phyloP scores from a whole-genome alignment of 2,113 vertebrate genomes.

The Galemys pyrenaicus region DNA sequence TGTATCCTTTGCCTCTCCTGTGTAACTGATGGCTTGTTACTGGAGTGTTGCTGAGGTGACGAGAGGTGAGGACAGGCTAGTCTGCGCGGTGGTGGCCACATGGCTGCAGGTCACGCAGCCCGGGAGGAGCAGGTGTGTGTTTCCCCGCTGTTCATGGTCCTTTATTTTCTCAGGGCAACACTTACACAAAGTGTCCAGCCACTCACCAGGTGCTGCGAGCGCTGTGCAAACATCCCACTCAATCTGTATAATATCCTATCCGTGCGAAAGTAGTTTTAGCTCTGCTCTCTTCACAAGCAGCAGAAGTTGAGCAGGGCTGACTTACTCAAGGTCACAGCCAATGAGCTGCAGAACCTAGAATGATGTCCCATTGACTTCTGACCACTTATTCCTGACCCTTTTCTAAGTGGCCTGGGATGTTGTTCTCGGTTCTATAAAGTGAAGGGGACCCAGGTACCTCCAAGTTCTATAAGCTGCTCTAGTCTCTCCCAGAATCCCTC shows the following conservation, averaged over 20 bases:
- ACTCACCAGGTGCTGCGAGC: neutral
- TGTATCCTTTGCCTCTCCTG: neutral
- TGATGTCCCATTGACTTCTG: neutral
- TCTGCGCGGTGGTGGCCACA: neutral
- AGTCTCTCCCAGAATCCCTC: neutral
- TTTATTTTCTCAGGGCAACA: neutral
- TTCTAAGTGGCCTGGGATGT: neutral
- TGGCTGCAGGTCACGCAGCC: neutral
- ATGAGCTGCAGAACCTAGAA: neutral
- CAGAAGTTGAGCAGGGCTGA: neutral
- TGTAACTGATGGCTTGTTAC: neutral
- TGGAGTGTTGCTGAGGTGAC: neutral
- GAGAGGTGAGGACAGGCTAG: neutral
- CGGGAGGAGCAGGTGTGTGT: neutral
- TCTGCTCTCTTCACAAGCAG: neutral
- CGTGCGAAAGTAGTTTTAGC: no score
- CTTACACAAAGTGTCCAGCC: neutral
- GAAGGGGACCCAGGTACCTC: neutral
- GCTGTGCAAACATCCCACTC: neutral
- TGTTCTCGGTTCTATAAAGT: neutral
- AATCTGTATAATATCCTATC: neutral
- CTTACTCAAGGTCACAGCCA: neutral
- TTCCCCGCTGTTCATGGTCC: neutral
- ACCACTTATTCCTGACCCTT: neutral
- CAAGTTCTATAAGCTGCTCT: neutral